Base-by-base conservation (phyloP, 2,797 vertebrate species). In the Trachops cirrhosus region DNA sequence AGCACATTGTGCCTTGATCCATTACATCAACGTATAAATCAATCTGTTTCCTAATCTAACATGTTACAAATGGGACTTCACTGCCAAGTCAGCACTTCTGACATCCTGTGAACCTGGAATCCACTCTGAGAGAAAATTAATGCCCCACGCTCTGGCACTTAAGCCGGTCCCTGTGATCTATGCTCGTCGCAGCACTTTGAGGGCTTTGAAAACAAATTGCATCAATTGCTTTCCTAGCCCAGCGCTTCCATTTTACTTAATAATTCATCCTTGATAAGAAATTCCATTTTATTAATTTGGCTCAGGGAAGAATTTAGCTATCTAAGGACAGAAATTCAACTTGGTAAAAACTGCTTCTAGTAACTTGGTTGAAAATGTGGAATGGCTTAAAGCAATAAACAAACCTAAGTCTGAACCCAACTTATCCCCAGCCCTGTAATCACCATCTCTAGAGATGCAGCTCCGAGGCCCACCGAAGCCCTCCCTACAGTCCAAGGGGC, bases 241-340 rank as follows among this genome's bases (percentile, higher is more conserved):
- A 78, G 71, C 16, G 84, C 80, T 93, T 96, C 89, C 77, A 95
- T 67, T 94, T 96, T 92, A 91, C 62, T 97, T 96, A 97, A 96
- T 96, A 96, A 97, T 96, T 97, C 89, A 95, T 96, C 80, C 96
- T 94, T 95, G 96, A 68, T 95, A 95, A 97, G 93, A 97, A 97
- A 93, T 86, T 75, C 68, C 89, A 90, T 88, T 94, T 96, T 93
- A 97, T 97, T 97, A 95, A 96, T 96, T 93, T 96, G 96, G 86
- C 94, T 89, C 46, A 44, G 44, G 74, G 71, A 95, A 86, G 79
- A 94, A 54, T 86, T 95, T 68, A 89, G 94, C 96, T 84, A 89
- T 95, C 71, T 59, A 95, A 97, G 57, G 70, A 94, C 57, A 97
- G 70, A 88, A 97, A 96, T 85, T 97, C 95, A 96, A 96, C 93